These are phyloP conservation scores for Ianthella basta DNA, from an alignment of 37 sponge, comb jelly and placozoan species.

Conservation along the genomic window DNA sequence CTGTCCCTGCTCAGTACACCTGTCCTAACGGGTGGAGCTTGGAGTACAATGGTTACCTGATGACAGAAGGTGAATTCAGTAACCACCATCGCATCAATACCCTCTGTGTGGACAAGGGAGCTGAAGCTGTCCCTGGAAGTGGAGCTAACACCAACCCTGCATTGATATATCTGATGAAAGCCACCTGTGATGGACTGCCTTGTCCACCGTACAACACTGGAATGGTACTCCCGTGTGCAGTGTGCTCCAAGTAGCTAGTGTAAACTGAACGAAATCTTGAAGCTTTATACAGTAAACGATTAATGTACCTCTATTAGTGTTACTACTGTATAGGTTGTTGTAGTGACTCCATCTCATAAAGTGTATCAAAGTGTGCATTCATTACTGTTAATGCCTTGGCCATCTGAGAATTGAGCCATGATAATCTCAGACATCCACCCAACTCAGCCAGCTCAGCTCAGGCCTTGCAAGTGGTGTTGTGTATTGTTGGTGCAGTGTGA, in stretches of 20 bases:
- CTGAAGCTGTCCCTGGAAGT: constrained; percentile 27
- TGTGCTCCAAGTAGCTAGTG: constrained; percentile 35
- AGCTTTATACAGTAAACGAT: too few relatives aligned
- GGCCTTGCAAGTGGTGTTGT: too few relatives aligned
- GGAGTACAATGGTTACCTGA: constrained; percentile 42
- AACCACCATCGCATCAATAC: not conserved
- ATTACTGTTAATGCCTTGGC: too few relatives aligned
- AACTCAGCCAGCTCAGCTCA: too few relatives aligned
- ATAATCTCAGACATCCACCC: too few relatives aligned
- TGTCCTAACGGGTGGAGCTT: constrained; percentile 24
- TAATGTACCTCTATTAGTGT: too few relatives aligned
- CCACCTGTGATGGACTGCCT: constrained; percentile 22
- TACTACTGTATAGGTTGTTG: too few relatives aligned
- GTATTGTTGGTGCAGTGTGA: too few relatives aligned
- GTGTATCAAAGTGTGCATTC: too few relatives aligned
- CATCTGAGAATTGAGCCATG: too few relatives aligned
- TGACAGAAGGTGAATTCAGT: not conserved
- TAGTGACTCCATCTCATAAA: too few relatives aligned
- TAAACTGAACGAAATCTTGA: not conserved
- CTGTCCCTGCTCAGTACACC: constrained; percentile 24
- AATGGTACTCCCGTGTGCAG: constrained; percentile 28
- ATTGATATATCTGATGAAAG: constrained; percentile 1
- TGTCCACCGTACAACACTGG: constrained; percentile 19
- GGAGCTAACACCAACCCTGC: constrained; percentile 12
- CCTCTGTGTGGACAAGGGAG: constrained; percentile 27